phyloP scores from a whole-genome alignment of 2,113 vertebrate genomes.

The Oceanites oceanicus region DNA sequence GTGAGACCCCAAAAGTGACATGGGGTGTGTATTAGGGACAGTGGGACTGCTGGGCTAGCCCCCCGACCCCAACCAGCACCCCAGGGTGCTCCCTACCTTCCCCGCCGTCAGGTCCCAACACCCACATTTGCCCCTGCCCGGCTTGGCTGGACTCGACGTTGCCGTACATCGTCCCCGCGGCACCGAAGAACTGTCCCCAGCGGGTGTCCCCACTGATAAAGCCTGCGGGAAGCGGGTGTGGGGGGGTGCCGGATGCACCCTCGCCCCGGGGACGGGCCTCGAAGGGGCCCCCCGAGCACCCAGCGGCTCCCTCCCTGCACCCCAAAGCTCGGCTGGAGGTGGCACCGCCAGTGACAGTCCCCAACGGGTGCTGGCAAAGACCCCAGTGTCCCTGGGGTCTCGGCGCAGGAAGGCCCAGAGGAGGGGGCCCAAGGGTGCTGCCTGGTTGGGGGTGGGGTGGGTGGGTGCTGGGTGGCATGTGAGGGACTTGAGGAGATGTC shows the following conservation, averaged over 20 bases:
- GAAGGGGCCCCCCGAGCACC: background rate
- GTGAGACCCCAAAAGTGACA: background rate
- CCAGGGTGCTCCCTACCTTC: background rate
- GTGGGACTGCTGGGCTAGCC: background rate
- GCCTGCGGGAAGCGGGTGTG: background rate
- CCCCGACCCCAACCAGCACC: background rate
- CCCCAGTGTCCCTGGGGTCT: background rate
- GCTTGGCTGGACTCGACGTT: background rate
- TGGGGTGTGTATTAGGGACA: too few relatives aligned
- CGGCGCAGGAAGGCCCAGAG: accelerated
- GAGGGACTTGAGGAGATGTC: background rate
- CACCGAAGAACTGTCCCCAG: background rate
- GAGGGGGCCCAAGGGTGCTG: background rate
- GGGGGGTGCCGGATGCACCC: background rate
- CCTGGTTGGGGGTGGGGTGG: too few relatives aligned
- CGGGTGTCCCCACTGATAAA: background rate
- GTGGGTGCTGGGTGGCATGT: background rate
- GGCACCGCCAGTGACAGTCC: background rate
- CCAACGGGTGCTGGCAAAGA: background rate
- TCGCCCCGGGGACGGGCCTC: background rate
- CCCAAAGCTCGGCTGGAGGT: background rate
- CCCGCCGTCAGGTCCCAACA: accelerated
- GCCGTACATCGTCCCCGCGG: background rate
- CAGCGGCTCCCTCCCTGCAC: background rate
- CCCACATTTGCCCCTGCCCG: background rate